Evolutionary conservation across 2,113 vertebrate species (phyloP).

Genomic region (Numida meleagris): DNA sequence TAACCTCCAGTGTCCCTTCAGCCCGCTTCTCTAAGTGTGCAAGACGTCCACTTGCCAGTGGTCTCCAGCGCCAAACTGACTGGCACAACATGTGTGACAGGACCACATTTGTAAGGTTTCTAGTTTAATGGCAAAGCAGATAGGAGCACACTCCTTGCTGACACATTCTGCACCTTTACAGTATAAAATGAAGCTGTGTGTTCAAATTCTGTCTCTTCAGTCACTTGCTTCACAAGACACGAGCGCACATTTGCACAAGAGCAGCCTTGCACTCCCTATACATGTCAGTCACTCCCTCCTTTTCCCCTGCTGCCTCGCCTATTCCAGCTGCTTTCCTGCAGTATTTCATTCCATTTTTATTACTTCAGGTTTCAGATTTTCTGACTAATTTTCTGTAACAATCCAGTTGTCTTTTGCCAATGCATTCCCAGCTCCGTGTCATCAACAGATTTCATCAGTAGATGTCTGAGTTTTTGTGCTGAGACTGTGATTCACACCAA

Average conservation of each 20-base stretch:
- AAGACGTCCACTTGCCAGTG: not conserved
- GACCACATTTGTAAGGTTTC: not conserved
- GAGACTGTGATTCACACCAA: not conserved
- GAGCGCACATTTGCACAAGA: not conserved
- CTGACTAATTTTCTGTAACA: not conserved
- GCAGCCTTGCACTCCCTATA: not conserved
- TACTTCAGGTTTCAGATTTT: slow-evolving; percentile 1
- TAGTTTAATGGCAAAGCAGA: not conserved
- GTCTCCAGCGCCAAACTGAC: not conserved
- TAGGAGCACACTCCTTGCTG: not conserved
- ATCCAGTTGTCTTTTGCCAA: not conserved
- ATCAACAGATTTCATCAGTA: not conserved
- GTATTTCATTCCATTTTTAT: slow-evolving; percentile 2
- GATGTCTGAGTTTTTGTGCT: not conserved
- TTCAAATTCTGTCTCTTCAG: not conserved
- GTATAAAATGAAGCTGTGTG: not conserved
- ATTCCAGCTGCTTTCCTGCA: not conserved
- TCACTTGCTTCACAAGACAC: not conserved
- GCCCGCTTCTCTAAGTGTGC: not conserved
- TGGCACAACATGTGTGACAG: accelerated
- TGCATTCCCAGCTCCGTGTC: not conserved
- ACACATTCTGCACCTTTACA: not conserved
- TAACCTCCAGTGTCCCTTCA: not conserved
- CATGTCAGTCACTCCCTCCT: not conserved
- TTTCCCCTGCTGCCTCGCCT: not conserved